Conservation (phyloP, 2,113 vertebrate species). For the Corydoras sp. region DNA sequence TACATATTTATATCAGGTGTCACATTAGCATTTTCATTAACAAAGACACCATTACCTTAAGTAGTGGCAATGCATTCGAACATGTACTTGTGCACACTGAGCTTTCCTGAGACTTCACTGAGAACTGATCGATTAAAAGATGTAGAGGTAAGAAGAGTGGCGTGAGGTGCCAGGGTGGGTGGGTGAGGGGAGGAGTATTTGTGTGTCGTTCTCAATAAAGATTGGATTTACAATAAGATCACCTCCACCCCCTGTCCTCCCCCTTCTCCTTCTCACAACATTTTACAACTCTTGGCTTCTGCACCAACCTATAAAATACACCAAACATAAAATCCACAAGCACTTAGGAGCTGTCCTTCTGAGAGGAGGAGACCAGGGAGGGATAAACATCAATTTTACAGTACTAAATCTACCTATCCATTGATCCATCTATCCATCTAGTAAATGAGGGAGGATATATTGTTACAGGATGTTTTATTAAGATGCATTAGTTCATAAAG, state of each 20-base stretch:
- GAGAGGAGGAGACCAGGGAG: conserved; percentile 47
- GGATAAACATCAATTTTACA: conserved; percentile 70
- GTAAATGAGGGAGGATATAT: conserved; percentile 63
- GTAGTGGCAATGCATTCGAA: conserved; percentile 10
- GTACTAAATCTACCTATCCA: conserved; percentile 67
- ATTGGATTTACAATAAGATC: conserved; percentile 71
- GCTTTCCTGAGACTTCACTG: conserved; percentile 22
- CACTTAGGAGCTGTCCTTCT: conserved; percentile 70
- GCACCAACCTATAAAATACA: conserved; percentile 70
- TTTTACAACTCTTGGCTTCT: conserved; percentile 71
- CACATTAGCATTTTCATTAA: background rate
- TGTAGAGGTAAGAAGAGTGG: conserved; percentile 35
- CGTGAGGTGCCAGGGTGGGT: conserved; percentile 23
- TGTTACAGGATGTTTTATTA: conserved; percentile 69
- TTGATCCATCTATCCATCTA: conserved; percentile 43
- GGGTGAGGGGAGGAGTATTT: conserved; percentile 50
- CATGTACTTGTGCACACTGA: background rate
- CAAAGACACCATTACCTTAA: background rate
- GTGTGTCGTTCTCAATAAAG: conserved; percentile 68
- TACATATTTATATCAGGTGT: no score
- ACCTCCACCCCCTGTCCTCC: conserved; percentile 50
- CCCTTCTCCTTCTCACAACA: conserved; percentile 56
- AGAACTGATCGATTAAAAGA: conserved; percentile 50
- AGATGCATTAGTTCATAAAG: conserved; percentile 68
- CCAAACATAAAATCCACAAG: conserved; percentile 75